Evolutionary conservation across 2,797 vertebrate genomes (phyloP), one percentile per base, ranked within the genome.

Genomic region (Halcyon smyrnensis): DNA sequence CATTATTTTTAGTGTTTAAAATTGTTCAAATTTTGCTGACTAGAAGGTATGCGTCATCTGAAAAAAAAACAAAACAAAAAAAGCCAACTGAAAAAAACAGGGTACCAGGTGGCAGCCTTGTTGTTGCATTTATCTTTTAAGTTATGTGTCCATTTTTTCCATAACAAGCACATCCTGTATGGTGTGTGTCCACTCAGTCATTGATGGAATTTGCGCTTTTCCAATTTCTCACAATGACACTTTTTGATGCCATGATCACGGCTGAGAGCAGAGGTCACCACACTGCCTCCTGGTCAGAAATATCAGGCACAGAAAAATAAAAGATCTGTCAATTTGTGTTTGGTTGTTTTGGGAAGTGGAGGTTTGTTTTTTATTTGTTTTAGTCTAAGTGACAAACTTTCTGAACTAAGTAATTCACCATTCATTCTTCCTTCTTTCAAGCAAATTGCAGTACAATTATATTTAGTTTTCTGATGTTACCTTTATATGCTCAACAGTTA

Each of bases 141-240:
- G 70, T 77, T 87, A 82, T 64, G 27, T 93, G 87, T 78, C 92
- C 71, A 12, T 41, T 50, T 79, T 95, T 96, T 84, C 77, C 28
- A 12, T 95, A 94, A 87, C 75, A 84, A 95, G n/a, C 68, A 56
- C 34, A 87, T 91, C 93, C 78, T 83, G 41, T 70, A 83, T 56
- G 59, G 75, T 93, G 68, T 95, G 83, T 95, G 87, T 71, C 84
- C 82, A 69, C 37, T 88, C 76, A 85, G 89, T 94, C 91, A 89
- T 90, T 97, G 84, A 96, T 90, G 63, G 82, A 94, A 94, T 93
- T 92, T 94, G 83, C 74, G 73, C 57, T 97, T 96, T 95, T 93
- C 65, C 90, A 95, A 34, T 96, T 96, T 95, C 73, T 95, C 69
- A 90, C 84, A 91, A 95, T 90, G 87, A 93, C 63, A 82, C 4